A percentile compares a stretch with the other conserved stretches of the same genome.
These are phyloP conservation scores for Drosophila fulvimacula DNA, from an alignment of 2,888 invertebrate species.

Conservation along the genomic window DNA sequence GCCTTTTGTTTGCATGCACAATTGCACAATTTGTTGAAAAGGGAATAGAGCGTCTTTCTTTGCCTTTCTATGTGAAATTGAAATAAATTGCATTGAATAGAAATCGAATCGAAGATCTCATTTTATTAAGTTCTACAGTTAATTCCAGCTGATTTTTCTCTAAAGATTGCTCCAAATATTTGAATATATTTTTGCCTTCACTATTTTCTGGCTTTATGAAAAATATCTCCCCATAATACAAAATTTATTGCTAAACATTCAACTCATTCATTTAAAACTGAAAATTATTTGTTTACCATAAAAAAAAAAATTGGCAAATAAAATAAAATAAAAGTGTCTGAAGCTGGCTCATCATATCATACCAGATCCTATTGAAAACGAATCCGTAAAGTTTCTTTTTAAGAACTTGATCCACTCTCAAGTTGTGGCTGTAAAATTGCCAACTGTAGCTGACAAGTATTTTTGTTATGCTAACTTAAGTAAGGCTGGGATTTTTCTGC, in stretches of 20 bases:
- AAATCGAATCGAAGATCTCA: background rate
- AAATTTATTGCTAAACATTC: background rate
- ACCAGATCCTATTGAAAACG: background rate
- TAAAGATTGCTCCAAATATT: no score
- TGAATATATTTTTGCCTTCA: no score
- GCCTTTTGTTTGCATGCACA: conserved; percentile 1
- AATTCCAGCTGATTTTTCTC: no score
- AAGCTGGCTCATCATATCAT: conserved; percentile 7
- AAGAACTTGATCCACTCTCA: conserved; percentile 7
- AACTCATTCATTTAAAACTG: background rate
- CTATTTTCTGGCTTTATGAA: background rate
- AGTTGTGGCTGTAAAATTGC: conserved; percentile 15
- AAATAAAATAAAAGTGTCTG: background rate
- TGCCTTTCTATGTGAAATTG: background rate
- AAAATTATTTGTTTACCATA: background rate
- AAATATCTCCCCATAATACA: background rate
- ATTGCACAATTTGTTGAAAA: conserved; percentile 6
- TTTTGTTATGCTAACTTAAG: conserved; percentile 15
- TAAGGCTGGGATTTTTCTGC: conserved; percentile 16
- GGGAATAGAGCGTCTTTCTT: background rate
- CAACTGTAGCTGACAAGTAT: conserved; percentile 20
- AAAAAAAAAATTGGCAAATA: background rate
- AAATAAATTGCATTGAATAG: background rate
- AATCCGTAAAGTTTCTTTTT: conserved; percentile 14
- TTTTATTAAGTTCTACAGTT: background rate